Conservation (phyloP, 2,113 vertebrate genomes). For the Formicarius rufipectus region DNA sequence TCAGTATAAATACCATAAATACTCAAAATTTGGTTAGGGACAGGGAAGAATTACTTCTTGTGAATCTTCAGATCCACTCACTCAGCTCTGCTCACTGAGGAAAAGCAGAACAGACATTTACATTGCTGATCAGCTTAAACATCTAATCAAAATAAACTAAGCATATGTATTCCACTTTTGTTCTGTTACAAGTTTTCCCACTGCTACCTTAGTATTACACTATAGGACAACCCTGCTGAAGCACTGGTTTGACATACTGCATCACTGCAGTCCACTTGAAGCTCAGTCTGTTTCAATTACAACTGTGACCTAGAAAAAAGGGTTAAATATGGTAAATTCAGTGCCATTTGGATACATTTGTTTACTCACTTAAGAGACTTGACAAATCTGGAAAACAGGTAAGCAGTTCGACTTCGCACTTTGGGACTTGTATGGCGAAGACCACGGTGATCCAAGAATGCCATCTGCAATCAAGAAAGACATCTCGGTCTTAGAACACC, state of each 20-base stretch:
- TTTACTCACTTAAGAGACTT: conserved; percentile 94
- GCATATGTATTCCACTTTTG: background rate
- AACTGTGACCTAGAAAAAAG: background rate
- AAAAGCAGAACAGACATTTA: background rate
- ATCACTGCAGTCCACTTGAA: background rate
- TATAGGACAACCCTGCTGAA: background rate
- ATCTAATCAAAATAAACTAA: background rate
- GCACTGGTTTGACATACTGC: background rate
- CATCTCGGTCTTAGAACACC: background rate
- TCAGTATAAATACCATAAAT: background rate
- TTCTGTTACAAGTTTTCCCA: background rate
- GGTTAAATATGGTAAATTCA: background rate
- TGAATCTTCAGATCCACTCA: background rate
- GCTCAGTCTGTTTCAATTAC: background rate
- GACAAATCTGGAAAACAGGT: conserved; percentile 96
- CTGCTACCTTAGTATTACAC: background rate
- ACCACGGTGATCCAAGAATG: conserved; percentile 95
- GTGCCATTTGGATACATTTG: background rate
- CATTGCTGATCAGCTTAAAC: background rate
- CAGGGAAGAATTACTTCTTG: background rate
- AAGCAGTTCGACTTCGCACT: conserved; percentile 93
- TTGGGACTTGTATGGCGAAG: conserved; percentile 93
- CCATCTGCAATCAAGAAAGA: conserved; percentile 83
- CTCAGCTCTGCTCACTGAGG: background rate
- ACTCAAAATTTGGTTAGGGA: background rate